Percentiles rank a stretch among this genome's conserved stretches.
Evolutionary conservation across 2,113 vertebrate species (phyloP).

Genomic region (Aegypius monachus): DNA sequence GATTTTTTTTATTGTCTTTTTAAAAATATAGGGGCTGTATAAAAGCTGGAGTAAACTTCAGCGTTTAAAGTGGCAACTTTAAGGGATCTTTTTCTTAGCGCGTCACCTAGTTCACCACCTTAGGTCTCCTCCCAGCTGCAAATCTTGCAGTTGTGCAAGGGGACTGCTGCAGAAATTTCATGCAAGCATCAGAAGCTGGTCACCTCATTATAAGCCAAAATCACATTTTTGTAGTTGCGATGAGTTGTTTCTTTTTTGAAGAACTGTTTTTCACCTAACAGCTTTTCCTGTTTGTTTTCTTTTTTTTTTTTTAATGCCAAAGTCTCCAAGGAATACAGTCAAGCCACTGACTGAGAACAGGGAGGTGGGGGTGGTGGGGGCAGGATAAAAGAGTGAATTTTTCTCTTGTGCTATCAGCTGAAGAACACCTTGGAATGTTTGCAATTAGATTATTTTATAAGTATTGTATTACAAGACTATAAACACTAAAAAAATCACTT

Average conservation of each 20-base stretch:
- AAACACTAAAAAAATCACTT: slow-evolving; percentile 34
- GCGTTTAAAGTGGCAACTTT: not conserved
- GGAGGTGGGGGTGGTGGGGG: not conserved
- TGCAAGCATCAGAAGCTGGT: not conserved
- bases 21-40: not conserved
- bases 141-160: not conserved
- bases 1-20: slow-evolving; percentile 27
- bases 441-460: slow-evolving; percentile 33
- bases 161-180: not conserved
- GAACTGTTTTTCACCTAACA: not conserved
- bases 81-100: not conserved
- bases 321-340: not conserved
- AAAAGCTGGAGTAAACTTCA: not conserved
- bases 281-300: not conserved
- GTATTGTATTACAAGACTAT: not conserved
- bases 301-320: not conserved
- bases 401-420: slow-evolving; percentile 1
- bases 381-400: not conserved
- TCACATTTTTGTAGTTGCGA: not conserved
- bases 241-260: not conserved
- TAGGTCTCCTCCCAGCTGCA: not conserved
- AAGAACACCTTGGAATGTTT: slow-evolving; percentile 28
- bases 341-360: not conserved
- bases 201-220: not conserved
- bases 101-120: not conserved